Conservation (phyloP, 1,140 invertebrate genomes). For the Gonioctena quinquepunctata region DNA sequence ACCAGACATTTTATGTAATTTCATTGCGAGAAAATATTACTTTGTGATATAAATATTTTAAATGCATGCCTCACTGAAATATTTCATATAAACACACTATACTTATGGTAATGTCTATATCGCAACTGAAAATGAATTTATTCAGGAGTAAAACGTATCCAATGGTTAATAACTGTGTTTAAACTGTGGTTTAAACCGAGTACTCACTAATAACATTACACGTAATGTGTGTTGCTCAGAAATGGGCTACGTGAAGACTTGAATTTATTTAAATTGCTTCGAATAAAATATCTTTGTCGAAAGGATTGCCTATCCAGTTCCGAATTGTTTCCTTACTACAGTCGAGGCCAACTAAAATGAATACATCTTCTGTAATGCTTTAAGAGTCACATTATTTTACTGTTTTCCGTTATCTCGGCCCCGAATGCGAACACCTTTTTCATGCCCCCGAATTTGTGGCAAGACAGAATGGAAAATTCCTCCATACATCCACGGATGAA, state of each 20-base stretch:
- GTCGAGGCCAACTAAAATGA: background rate
- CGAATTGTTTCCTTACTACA: background rate
- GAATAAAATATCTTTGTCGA: conserved; percentile 7
- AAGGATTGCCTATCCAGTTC: background rate
- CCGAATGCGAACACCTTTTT: too few relatives aligned
- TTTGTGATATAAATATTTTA: background rate
- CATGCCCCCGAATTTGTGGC: too few relatives aligned
- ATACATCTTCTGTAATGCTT: background rate
- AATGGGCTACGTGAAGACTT: background rate
- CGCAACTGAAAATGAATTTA: conserved; percentile 9
- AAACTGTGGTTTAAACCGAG: background rate
- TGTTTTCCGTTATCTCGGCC: background rate
- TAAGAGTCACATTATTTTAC: background rate
- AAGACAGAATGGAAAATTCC: too few relatives aligned
- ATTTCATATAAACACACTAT: conserved; percentile 2
- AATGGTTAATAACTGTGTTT: conserved; percentile 5
- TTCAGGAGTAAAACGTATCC: conserved; percentile 1
- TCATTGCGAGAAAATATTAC: background rate
- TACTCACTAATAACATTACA: conserved; percentile 8
- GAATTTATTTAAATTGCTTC: conserved; percentile 12
- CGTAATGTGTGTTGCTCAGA: background rate
- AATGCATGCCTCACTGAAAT: background rate
- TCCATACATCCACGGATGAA: too few relatives aligned
- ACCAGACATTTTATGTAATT: background rate
- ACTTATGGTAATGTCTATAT: conserved; percentile 14